Conservation (phyloP, 2,113 vertebrate genomes). For the Nerophis lumbriciformis region DNA sequence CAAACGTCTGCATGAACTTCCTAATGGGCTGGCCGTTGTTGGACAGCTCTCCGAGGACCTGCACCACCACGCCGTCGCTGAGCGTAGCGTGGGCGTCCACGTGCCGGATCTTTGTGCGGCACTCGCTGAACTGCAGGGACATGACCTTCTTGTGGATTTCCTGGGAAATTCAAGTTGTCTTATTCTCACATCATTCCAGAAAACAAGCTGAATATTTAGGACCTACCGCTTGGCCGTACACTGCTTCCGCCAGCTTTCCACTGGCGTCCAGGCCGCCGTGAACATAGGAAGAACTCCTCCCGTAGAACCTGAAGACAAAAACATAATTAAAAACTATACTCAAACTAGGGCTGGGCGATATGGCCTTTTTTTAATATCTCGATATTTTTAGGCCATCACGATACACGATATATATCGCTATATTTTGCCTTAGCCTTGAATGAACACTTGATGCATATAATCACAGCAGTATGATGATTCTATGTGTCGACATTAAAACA, state of each 20-base stretch:
- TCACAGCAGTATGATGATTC: too few species aligned
- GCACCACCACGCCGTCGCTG: conserved; percentile 93
- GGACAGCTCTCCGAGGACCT: conserved; percentile 94
- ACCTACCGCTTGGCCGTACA: conserved; percentile 96
- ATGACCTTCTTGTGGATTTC: conserved; percentile 99
- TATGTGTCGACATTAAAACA: too few species aligned
- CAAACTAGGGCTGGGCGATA: too few species aligned
- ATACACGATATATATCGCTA: too few species aligned
- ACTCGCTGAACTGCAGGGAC: conserved; percentile 96
- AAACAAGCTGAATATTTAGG: too few species aligned
- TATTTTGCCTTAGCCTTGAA: too few species aligned
- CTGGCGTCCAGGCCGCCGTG: conserved; percentile 91
- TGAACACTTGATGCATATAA: too few species aligned
- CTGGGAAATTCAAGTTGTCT: conserved; percentile 51
- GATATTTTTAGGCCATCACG: too few species aligned
- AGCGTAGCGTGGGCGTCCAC: conserved; percentile 95
- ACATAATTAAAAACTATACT: background rate
- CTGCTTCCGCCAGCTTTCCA: conserved; percentile 92
- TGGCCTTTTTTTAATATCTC: too few species aligned
- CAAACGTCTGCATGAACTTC: conserved; percentile 98
- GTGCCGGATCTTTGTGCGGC: conserved; percentile 96
- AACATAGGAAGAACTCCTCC: conserved; percentile 95
- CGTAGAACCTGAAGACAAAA: conserved; percentile 83
- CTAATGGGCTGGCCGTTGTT: conserved; percentile 95
- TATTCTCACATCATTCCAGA: too few species aligned